phyloP scores from a whole-genome alignment of 2,888 invertebrate genomes.

The Agelastica alni region DNA sequence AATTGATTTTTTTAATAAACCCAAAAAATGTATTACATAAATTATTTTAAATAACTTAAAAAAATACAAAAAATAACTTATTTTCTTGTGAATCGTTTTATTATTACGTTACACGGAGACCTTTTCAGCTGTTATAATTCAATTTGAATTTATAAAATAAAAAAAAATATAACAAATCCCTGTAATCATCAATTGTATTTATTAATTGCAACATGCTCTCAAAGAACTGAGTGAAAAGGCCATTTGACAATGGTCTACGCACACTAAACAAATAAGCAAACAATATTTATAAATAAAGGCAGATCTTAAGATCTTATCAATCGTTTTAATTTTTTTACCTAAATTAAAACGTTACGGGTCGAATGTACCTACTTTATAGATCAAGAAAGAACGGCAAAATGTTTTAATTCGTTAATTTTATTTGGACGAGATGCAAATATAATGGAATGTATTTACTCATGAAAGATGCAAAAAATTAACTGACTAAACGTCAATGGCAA shows the following conservation, averaged over 20 bases:
- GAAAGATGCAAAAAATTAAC: too few relatives aligned
- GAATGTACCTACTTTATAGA: conserved; percentile 6
- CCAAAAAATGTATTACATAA: too few relatives aligned
- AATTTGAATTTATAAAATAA: conserved; percentile 3
- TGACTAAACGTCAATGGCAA: too few relatives aligned
- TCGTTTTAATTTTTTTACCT: conserved; percentile 18
- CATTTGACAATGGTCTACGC: conserved; percentile 7
- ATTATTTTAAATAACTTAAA: too few relatives aligned
- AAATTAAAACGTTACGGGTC: conserved; percentile 15
- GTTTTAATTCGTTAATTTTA: too few relatives aligned
- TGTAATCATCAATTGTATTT: conserved; percentile 10
- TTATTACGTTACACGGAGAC: too few relatives aligned
- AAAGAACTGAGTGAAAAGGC: conserved; percentile 12
- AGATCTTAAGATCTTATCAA: conserved; percentile 23
- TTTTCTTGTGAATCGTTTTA: too few relatives aligned
- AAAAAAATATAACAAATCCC: conserved; percentile 15
- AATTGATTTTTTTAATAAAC: too few relatives aligned
- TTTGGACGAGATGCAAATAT: too few relatives aligned
- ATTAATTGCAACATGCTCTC: conserved; percentile 8
- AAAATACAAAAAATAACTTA: too few relatives aligned
- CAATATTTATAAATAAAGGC: conserved; percentile 13
- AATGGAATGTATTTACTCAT: too few relatives aligned
- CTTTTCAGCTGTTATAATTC: neutral
- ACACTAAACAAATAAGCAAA: conserved; percentile 17
- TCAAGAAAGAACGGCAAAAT: neutral